These are phyloP conservation scores for Callaeas wilsoni DNA, from an alignment of 2,113 vertebrate genomes.

Conservation along the genomic window DNA sequence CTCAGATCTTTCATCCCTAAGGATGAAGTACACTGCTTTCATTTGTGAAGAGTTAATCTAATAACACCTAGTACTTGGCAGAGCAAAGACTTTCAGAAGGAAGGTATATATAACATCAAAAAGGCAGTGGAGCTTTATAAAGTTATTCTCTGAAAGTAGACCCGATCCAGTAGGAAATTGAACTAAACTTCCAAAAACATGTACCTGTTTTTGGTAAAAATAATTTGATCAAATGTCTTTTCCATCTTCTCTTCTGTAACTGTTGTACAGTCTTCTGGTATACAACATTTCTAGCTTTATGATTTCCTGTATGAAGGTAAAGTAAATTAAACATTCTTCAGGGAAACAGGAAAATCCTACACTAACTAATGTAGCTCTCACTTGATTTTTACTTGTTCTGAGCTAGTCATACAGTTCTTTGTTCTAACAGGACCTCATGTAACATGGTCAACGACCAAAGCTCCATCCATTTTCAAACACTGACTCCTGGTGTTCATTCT, in stretches of 20 bases:
- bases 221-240: background rate
- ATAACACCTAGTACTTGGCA: background rate
- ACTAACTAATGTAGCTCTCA: background rate
- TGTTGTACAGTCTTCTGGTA: background rate
- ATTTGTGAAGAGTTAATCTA: slow-evolving; percentile 5
- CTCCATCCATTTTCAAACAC: background rate
- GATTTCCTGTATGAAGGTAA: background rate
- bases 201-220: background rate
- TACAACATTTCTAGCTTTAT: background rate
- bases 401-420: background rate
- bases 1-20: background rate
- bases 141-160: background rate
- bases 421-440: accelerated
- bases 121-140: background rate
- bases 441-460: background rate
- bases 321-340: background rate
- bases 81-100: background rate
- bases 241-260: background rate
- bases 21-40: background rate
- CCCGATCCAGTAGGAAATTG: background rate
- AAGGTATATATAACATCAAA: background rate
- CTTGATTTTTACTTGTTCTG: background rate
- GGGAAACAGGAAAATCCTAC: background rate
- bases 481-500: background rate
- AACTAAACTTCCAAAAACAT: background rate